Evolutionary conservation across 1,140 invertebrate genomes (phyloP).

Genomic region (Solenopsis invicta): DNA sequence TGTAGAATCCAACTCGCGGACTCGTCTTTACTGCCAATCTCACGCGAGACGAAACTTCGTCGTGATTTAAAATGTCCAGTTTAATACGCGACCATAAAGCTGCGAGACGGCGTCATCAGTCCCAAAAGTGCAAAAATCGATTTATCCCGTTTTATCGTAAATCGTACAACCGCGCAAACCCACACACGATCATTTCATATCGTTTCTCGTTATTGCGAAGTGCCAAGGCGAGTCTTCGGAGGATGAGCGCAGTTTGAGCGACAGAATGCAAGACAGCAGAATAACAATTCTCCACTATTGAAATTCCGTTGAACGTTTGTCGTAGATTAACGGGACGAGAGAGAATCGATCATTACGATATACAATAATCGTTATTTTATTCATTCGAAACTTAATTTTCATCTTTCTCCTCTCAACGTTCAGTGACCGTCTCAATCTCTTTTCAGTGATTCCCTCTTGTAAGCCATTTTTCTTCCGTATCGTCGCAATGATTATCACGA

Average conservation of each 20-base stretch:
- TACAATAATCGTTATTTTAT: background rate
- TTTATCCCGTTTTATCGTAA: constrained; percentile 55
- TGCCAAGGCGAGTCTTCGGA: background rate
- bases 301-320: background rate
- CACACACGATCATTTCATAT: constrained; percentile 6
- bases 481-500: background rate
- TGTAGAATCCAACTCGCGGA: constrained; percentile 16
- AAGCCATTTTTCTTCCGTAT: background rate
- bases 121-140: constrained; percentile 61
- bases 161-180: constrained; percentile 16
- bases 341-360: background rate
- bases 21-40: constrained; percentile 52
- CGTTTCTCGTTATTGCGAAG: constrained; percentile 3
- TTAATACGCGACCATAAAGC: constrained; percentile 56
- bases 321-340: background rate
- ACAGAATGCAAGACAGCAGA: background rate
- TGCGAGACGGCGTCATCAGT: constrained; percentile 51
- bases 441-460: background rate
- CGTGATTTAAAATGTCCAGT: constrained; percentile 53
- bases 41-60: background rate
- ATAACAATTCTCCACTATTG: background rate
- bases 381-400: background rate
- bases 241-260: background rate
- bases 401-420: too few relatives aligned
- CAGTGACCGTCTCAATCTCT: too few relatives aligned